Percentiles rank a stretch among this genome's conserved stretches.
Evolutionary conservation across 2,797 vertebrate species (phyloP).

Genomic region (Mionectes olivaceus): DNA sequence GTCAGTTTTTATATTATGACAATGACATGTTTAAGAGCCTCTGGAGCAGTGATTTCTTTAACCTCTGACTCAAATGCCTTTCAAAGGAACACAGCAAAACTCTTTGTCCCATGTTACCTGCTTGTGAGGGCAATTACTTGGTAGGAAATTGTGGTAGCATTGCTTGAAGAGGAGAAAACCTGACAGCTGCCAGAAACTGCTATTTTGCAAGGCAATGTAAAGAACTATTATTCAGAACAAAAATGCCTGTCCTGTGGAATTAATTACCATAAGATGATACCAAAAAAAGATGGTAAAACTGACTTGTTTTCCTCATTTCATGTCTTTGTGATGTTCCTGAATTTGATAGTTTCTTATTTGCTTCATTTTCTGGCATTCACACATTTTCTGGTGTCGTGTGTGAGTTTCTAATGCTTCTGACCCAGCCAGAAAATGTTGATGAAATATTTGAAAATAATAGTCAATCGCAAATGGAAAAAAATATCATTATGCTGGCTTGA

Average conservation of each 20-base stretch:
- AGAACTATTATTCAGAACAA: neutral
- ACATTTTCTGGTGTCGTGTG: neutral
- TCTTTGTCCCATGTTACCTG: constrained; percentile 58
- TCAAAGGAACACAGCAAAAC: constrained; percentile 45
- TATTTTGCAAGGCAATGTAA: neutral
- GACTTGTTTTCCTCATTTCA: neutral
- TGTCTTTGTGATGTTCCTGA: neutral
- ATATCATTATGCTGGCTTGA: neutral
- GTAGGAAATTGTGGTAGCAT: constrained; percentile 6
- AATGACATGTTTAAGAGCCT: constrained; percentile 74
- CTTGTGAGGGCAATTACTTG: constrained; percentile 56
- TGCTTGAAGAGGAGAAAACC: constrained; percentile 14
- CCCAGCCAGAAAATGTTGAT: neutral
- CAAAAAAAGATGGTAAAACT: neutral
- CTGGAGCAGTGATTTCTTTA: constrained; percentile 75
- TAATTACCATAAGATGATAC: neutral
- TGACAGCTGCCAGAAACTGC: neutral
- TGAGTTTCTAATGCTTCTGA: neutral
- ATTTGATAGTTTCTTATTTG: neutral
- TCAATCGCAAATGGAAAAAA: neutral
- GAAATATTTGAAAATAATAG: neutral
- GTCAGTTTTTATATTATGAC: constrained; percentile 78
- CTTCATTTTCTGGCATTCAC: neutral
- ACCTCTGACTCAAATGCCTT: constrained; percentile 76
- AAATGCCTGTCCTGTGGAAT: neutral